Percentiles rank a stretch among this genome's conserved stretches.
phyloP scores from a whole-genome alignment of 2,888 invertebrate genomes.

The Diplolepis rosae region DNA sequence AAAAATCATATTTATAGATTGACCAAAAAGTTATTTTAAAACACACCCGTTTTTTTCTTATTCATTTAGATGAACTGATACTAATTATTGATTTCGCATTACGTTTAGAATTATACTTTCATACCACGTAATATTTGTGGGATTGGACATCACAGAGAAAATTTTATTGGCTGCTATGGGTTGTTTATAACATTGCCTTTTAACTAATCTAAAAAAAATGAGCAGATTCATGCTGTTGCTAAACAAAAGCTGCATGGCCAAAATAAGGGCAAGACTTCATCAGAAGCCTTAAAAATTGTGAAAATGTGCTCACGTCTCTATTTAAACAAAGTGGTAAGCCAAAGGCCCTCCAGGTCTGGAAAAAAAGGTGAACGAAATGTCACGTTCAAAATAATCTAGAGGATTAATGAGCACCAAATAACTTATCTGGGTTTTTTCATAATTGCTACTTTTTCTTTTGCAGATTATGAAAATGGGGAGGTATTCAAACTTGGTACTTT shows the following conservation, averaged over 20 bases:
- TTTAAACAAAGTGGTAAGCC: slow-evolving; percentile 49
- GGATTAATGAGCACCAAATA: slow-evolving; percentile 1
- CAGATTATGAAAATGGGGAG: neutral
- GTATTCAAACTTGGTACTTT: slow-evolving; percentile 6
- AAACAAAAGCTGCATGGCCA: slow-evolving; percentile 38
- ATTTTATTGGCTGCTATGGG: slow-evolving; percentile 15
- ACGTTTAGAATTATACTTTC: neutral
- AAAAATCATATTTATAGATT: too few relatives aligned
- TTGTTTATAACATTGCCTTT: slow-evolving; percentile 1
- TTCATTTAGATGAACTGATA: neutral
- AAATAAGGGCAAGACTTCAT: slow-evolving; percentile 32
- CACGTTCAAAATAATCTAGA: slow-evolving; percentile 16
- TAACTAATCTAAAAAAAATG: slow-evolving; percentile 7
- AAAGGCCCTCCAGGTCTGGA: slow-evolving; percentile 53
- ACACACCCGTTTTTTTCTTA: too few relatives aligned
- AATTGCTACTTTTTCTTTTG: neutral
- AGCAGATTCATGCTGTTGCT: slow-evolving; percentile 40
- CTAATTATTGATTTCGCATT: neutral
- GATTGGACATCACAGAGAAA: slow-evolving; percentile 6
- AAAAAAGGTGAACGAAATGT: slow-evolving; percentile 42
- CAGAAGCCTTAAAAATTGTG: slow-evolving; percentile 35
- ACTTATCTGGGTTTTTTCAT: neutral
- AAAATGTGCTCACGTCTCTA: slow-evolving; percentile 55
- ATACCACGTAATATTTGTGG: slow-evolving; percentile 41
- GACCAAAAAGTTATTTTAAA: too few relatives aligned